Conservation (phyloP, 2,797 vertebrate genomes). For the Pseudochaenichthys georgianus region DNA sequence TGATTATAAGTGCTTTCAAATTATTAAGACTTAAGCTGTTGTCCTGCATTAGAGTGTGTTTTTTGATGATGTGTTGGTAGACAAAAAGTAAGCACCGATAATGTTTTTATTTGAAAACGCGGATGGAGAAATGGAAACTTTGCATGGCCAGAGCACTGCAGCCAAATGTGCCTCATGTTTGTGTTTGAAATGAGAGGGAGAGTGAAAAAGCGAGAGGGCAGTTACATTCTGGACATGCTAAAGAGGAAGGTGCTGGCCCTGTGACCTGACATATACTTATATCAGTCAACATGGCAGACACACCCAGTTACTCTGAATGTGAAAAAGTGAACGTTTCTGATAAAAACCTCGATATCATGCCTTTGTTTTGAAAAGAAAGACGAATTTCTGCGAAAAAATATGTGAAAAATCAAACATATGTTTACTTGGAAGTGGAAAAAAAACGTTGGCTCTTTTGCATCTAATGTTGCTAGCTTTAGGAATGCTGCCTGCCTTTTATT, state of each 20-base stretch:
- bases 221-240: constrained; percentile 56
- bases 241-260: constrained; percentile 57
- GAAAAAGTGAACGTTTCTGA: constrained; percentile 14
- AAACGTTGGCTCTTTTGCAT: constrained; percentile 19
- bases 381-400: background rate
- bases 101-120: constrained; percentile 66
- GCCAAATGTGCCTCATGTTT: constrained; percentile 41
- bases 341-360: background rate
- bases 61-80: constrained; percentile 31
- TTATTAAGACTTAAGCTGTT: constrained; percentile 38
- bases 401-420: background rate
- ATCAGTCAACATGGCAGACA: constrained; percentile 40
- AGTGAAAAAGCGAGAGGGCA: constrained; percentile 16
- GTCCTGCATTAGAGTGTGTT: constrained; percentile 34
- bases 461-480: constrained; percentile 45
- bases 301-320: constrained; percentile 38
- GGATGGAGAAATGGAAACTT: constrained; percentile 64
- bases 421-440: background rate
- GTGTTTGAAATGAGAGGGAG: constrained; percentile 41
- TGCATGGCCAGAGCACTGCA: background rate
- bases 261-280: constrained; percentile 46
- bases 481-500: constrained; percentile 74
- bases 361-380: background rate
- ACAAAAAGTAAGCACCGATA: constrained; percentile 61
- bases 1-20: constrained; percentile 27